Base-by-base conservation (phyloP, 64 coral and sea anemone species). In the Exaiptasia diaphana region DNA sequence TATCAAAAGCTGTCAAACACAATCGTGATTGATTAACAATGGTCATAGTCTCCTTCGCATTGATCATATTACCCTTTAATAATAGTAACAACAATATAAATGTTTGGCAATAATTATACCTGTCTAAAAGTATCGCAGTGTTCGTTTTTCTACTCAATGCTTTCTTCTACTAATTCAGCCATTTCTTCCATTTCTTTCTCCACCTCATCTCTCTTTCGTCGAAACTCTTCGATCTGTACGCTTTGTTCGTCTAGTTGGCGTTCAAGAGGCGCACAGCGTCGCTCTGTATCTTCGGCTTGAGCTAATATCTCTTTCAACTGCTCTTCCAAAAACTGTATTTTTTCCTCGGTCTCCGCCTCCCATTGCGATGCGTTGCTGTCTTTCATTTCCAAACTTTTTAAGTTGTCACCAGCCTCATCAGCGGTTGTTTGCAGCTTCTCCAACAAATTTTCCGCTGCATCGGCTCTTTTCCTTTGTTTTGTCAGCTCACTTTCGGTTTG, bases 111-210 rank as follows among this genome's bases (percentile, higher is more conserved):
- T n/a, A n/a, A n/a, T n/a, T n/a, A n/a, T n/a, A n/a, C n/a, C n/a
- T n/a, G n/a, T n/a, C n/a, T n/a, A n/a, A n/a, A n/a, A n/a, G n/a
- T n/a, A n/a, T n/a, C n/a, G n/a, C n/a, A n/a, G n/a, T n/a, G n/a
- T n/a, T n/a, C n/a, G n/a, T n/a, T n/a, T n/a, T n/a, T 32, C 38
- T 73, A 71, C 14, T 73, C 20, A 10, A 89, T 5, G 5, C 49
- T 40, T 13, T 72, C 85, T 26, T 46, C 85, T 9, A 76, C 72
- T 25, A 94, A 50, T 1, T 34, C 36, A 12, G 56, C 79, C 91
- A 95, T 95, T 31, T 77, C 86, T 80, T 89, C 86, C 86, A 95
- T 89, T 30, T 95, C 91, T 3, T 55, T 59, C 67, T 60, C 81
- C 0, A 95, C 86, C 3, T 85, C 43, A 0, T 5, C 23, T 13